These are phyloP conservation scores for Eumacrocentrus americanus DNA, from an alignment of 2,888 invertebrate genomes.

Conservation along the genomic window DNA sequence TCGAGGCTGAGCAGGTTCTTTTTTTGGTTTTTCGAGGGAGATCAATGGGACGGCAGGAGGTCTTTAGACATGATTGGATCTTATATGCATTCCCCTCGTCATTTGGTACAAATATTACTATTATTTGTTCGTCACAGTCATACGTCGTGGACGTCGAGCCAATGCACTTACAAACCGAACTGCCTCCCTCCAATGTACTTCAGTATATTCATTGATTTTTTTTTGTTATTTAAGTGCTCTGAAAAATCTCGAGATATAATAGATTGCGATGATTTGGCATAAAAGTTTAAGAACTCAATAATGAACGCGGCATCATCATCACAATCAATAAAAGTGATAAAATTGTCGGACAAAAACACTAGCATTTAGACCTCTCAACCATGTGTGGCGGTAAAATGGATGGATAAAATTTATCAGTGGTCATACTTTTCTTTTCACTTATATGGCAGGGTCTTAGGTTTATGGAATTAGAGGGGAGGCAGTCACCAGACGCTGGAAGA, in stretches of 20 bases:
- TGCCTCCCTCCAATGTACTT: constrained; percentile 8
- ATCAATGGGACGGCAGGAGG: constrained; percentile 32
- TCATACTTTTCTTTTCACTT: constrained; percentile 14
- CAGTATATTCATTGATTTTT: background rate
- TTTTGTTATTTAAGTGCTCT: background rate
- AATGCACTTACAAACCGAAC: background rate
- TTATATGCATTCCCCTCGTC: constrained; percentile 22
- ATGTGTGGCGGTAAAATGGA: constrained; percentile 37
- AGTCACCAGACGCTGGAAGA: constrained; percentile 42
- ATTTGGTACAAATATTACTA: constrained; percentile 27
- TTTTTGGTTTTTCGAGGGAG: constrained; percentile 24
- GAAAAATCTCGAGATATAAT: background rate
- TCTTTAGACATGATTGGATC: constrained; percentile 28
- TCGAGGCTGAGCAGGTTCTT: constrained; percentile 33
- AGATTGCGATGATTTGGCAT: background rate
- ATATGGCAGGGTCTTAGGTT: too few relatives aligned
- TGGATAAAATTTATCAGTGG: constrained; percentile 32
- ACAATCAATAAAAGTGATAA: background rate
- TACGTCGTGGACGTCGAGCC: constrained; percentile 6
- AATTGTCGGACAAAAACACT: background rate
- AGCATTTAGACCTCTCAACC: constrained; percentile 34
- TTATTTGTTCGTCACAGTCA: constrained; percentile 17
- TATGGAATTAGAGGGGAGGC: constrained; percentile 34
- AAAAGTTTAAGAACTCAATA: background rate
- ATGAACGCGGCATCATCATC: background rate